Base-by-base conservation (phyloP, 1,140 invertebrate species). In the Zaprionus davidi region DNA sequence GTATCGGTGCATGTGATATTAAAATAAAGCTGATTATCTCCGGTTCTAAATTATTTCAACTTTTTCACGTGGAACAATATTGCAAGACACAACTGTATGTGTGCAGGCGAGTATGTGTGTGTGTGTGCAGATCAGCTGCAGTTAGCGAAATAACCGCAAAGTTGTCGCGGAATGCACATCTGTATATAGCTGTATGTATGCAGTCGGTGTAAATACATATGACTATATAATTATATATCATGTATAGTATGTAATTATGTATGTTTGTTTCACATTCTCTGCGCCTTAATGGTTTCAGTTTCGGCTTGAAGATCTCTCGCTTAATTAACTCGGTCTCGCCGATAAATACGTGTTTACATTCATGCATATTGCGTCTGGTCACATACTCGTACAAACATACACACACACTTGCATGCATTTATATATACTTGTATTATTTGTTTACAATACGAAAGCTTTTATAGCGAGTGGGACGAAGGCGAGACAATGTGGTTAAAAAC, bases 401-500 rank as follows among this genome's bases (percentile, higher is more conserved):
- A 22, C 20, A 4, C n/a, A 24, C 17, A 22, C 13, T n/a, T 12
- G 6, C 24, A 12, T 6, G n/a, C n/a, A 13, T 31, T 31, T 7
- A 31, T 31, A 6, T 31, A 7, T 11, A 9, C 7, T 31, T 11
- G 20, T 26, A 17, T 5, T 5, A 46, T 17, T 26, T 44, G 59
- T 44, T 62, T 62, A 62, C 41, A 46, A 17, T 15, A 36, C 36
- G 31, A n/a, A 24, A 46, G 41, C 34, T 70, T 62, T 34, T 34
- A 34, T 34, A 34, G 26, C 49, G 65, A 62, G 34, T 34, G 22
- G 17, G 31, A 70, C 9, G 22, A 17, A 69, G 17, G n/a, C 46
- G 46, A 22, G 51, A 62, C 36, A 38, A 49, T 17, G 31, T 38
- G 31, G 57, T 34, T 34, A 49, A 55, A 57, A 70, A 75, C 72